Evolutionary conservation across 1,140 invertebrate species (phyloP).

Genomic region (Leptinotarsa lineolata): DNA sequence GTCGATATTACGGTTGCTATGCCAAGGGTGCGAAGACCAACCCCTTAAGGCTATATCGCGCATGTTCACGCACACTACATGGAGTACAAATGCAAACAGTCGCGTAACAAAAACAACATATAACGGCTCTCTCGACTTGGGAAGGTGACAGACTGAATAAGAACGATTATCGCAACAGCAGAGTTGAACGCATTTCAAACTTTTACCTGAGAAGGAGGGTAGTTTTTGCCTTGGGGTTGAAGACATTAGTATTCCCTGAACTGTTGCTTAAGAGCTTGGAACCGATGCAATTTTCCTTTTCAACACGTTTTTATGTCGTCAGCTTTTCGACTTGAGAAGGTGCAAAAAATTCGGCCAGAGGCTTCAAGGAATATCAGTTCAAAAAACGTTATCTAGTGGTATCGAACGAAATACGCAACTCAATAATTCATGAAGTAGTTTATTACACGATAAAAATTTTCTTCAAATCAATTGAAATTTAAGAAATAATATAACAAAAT

Average conservation of each 20-base stretch:
- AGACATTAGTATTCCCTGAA: background rate
- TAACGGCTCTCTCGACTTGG: background rate
- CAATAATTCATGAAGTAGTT: too few relatives aligned
- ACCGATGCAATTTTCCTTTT: background rate
- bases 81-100: slow-evolving; percentile 19
- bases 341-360: background rate
- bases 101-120: slow-evolving; percentile 10
- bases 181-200: background rate
- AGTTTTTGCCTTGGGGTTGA: slow-evolving; percentile 4
- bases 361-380: too few relatives aligned
- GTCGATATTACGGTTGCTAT: slow-evolving; percentile 37
- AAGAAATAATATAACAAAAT: too few relatives aligned
- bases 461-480: too few relatives aligned
- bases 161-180: background rate
- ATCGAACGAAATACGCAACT: too few relatives aligned
- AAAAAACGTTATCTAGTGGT: too few relatives aligned
- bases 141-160: background rate
- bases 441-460: too few relatives aligned
- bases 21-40: slow-evolving; percentile 15
- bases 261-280: background rate
- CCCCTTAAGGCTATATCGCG: slow-evolving; percentile 18
- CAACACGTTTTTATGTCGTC: background rate
- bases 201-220: background rate
- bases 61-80: slow-evolving; percentile 26
- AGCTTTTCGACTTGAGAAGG: background rate